phyloP scores from a whole-genome alignment of 2,797 vertebrate genomes.

The Cirrhinus mrigala region DNA sequence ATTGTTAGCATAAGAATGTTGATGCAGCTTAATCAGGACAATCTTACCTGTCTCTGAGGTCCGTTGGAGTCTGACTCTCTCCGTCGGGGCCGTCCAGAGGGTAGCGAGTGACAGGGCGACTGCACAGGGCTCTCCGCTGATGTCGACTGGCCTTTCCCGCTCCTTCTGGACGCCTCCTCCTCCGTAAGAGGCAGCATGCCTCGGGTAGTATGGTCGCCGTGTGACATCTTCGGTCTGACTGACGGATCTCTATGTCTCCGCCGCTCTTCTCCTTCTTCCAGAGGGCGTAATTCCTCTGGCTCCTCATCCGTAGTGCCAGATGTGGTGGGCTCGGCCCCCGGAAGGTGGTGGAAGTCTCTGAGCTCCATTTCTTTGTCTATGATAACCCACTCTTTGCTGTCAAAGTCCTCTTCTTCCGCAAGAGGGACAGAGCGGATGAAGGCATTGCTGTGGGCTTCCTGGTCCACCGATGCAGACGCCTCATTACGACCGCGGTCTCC shows the following conservation, averaged over 20 bases:
- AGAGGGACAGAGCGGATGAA: constrained; percentile 94
- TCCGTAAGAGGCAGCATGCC: constrained; percentile 89
- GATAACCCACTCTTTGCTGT: constrained; percentile 99
- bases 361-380: constrained; percentile 97
- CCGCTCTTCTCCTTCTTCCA: constrained; percentile 91
- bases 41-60: constrained; percentile 96
- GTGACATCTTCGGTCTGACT: constrained; percentile 82
- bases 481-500: constrained; percentile 91
- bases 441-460: constrained; percentile 96
- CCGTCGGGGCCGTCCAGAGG: constrained; percentile 85
- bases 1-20: constrained; percentile 8
- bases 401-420: constrained; percentile 97
- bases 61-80: constrained; percentile 91
- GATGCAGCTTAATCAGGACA: not conserved
- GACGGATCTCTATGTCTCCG: constrained; percentile 79
- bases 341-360: constrained; percentile 88
- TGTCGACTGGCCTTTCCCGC: constrained; percentile 63
- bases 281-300: constrained; percentile 93
- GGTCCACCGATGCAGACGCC: constrained; percentile 90
- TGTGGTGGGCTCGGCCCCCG: constrained; percentile 88
- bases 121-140: constrained; percentile 82
- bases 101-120: constrained; percentile 91
- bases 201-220: constrained; percentile 81
- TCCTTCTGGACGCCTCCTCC: constrained; percentile 81
- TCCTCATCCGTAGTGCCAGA: constrained; percentile 97